Conservation (phyloP, 2,113 vertebrate species). For the Loxodonta africana region DNA sequence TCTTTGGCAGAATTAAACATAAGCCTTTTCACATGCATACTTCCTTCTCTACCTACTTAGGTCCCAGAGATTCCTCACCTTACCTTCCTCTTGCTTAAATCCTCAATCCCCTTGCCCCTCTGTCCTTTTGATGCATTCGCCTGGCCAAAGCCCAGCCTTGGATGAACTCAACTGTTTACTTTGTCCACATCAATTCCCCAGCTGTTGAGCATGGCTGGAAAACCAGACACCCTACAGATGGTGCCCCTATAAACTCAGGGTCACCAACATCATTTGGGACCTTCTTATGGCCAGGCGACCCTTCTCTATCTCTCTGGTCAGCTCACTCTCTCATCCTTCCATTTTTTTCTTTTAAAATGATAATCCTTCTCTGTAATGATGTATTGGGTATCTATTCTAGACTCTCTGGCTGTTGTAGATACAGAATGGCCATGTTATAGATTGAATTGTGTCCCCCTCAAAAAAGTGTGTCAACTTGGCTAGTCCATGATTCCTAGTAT, state of each 20-base stretch:
- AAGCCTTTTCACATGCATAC: not conserved
- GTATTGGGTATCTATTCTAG: not conserved
- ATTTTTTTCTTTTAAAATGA: not conserved
- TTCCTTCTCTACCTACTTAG: not conserved
- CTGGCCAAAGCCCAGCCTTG: not conserved
- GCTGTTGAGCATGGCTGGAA: slow-evolving; percentile 36
- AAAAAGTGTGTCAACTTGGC: too few species aligned
- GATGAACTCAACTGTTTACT: slow-evolving; percentile 14
- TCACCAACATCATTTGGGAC: not conserved
- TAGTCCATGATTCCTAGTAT: too few species aligned
- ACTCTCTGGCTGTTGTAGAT: not conserved
- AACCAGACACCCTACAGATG: slow-evolving; percentile 16
- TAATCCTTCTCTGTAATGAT: not conserved
- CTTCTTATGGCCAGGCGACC: not conserved
- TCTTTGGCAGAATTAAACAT: not conserved
- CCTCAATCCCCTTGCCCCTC: not conserved
- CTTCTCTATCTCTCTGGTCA: not conserved
- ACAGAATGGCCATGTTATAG: not conserved
- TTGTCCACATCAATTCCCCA: not conserved
- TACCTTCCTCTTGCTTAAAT: not conserved
- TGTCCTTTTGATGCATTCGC: not conserved
- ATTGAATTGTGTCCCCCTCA: too few species aligned
- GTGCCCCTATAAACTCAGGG: not conserved
- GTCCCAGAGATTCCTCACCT: too few species aligned
- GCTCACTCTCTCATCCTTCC: not conserved